These are phyloP conservation scores for Dicrurus megarhynchus DNA, from an alignment of 2,113 vertebrate genomes.

Conservation along the genomic window DNA sequence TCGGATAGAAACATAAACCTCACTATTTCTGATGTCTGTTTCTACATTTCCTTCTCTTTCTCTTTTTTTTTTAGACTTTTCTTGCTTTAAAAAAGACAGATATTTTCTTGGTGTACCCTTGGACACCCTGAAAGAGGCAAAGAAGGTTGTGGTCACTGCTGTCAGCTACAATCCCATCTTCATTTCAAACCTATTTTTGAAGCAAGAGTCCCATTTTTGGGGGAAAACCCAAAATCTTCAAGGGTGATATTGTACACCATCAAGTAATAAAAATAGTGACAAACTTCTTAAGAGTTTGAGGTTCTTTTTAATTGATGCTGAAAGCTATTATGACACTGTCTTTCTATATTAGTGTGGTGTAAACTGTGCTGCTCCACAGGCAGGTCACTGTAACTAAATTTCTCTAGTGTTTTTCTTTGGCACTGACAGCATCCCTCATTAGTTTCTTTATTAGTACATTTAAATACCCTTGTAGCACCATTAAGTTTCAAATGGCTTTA, in stretches of 20 bases:
- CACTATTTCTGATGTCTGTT: neutral
- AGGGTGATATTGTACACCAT: neutral
- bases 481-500: constrained; percentile 60
- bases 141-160: neutral
- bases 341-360: neutral
- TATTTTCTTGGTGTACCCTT: neutral
- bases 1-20: neutral
- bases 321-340: neutral
- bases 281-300: neutral
- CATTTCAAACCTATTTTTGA: neutral
- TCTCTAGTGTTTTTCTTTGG: constrained; percentile 38
- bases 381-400: constrained; percentile 21
- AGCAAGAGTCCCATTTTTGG: neutral
- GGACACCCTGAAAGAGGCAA: neutral
- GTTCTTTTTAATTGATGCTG: neutral
- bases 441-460: constrained; percentile 65
- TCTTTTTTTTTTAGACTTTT: neutral
- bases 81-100: neutral
- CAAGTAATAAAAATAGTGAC: neutral
- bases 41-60: neutral
- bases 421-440: constrained; percentile 58
- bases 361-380: neutral
- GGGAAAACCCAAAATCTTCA: neutral
- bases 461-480: constrained; percentile 55
- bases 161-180: neutral